These are phyloP conservation scores for Drosophila kohkoa DNA, from an alignment of 1,140 invertebrate species.

Conservation along the genomic window DNA sequence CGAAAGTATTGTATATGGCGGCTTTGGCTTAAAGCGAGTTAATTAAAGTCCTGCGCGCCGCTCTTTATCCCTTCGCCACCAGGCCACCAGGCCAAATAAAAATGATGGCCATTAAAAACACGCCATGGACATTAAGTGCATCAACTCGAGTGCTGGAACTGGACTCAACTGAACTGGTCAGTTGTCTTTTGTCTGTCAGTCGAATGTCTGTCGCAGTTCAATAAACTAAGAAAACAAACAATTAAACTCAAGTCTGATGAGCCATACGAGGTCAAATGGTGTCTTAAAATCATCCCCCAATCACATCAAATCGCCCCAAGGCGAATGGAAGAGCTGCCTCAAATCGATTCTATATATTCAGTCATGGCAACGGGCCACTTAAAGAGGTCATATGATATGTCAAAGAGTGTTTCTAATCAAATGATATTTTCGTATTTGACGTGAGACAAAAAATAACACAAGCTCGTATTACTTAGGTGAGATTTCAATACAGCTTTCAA, in stretches of 20 bases:
- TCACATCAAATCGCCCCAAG: conserved; percentile 37
- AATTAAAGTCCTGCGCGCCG: conserved; percentile 53
- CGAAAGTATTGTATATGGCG: conserved; percentile 2
- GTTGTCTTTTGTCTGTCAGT: conserved; percentile 28
- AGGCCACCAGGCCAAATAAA: conserved; percentile 19
- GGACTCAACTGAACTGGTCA: not conserved
- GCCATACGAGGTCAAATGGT: conserved; percentile 50
- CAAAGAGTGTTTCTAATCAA: not conserved
- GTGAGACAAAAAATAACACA: not conserved
- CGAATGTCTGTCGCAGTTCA: conserved; percentile 49
- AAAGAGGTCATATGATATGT: conserved; percentile 26
- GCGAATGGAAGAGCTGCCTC: not conserved
- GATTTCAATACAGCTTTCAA: no score
- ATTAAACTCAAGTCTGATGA: conserved; percentile 64
- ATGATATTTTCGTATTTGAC: not conserved
- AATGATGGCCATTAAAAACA: conserved; percentile 71
- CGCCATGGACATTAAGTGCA: conserved; percentile 72
- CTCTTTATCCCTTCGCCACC: not conserved
- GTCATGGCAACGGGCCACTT: not conserved
- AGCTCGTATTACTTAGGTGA: not conserved
- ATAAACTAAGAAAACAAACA: conserved; percentile 78
- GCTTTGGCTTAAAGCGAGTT: conserved; percentile 65
- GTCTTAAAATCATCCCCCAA: conserved; percentile 38
- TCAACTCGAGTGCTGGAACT: conserved; percentile 38
- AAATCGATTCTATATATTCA: conserved; percentile 25